Percentiles rank a stretch among this genome's conserved stretches.
These are phyloP conservation scores for Strix occidentalis DNA, from an alignment of 2,797 vertebrate genomes.

Conservation along the genomic window DNA sequence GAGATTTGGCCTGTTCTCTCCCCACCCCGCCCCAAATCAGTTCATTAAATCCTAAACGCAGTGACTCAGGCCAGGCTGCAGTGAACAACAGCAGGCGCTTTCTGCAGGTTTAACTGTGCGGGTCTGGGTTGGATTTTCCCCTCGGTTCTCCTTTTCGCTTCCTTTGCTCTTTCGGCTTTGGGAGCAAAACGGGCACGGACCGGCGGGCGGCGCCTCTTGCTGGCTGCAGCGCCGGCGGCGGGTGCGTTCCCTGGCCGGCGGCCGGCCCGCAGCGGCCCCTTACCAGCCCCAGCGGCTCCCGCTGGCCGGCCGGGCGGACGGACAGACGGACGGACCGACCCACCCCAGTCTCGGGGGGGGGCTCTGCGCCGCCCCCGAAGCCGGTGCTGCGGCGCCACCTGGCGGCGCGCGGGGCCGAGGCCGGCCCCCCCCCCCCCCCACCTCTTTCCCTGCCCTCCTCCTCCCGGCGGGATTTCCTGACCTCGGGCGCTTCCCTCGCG, in stretches of 20 bases:
- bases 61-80: background rate
- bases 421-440: too few relatives aligned
- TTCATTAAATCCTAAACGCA: too few relatives aligned
- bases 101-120: accelerated
- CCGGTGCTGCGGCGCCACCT: slow-evolving; percentile 31
- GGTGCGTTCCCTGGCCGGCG: background rate
- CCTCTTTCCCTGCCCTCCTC: too few relatives aligned
- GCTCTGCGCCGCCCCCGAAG: background rate
- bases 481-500: background rate
- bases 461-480: too few relatives aligned
- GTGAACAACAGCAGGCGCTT: too few relatives aligned
- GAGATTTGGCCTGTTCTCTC: background rate
- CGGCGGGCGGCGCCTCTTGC: background rate
- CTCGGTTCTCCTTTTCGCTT: too few relatives aligned
- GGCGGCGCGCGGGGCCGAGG: background rate
- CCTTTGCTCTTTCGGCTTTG: background rate
- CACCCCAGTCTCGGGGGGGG: too few relatives aligned
- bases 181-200: accelerated
- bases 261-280: background rate
- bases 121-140: accelerated
- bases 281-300: background rate
- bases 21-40: too few relatives aligned
- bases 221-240: background rate
- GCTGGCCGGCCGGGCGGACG: too few relatives aligned
- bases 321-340: background rate